These are phyloP conservation scores for Alosa sapidissima DNA, from an alignment of 2,797 vertebrate species.

Conservation along the genomic window DNA sequence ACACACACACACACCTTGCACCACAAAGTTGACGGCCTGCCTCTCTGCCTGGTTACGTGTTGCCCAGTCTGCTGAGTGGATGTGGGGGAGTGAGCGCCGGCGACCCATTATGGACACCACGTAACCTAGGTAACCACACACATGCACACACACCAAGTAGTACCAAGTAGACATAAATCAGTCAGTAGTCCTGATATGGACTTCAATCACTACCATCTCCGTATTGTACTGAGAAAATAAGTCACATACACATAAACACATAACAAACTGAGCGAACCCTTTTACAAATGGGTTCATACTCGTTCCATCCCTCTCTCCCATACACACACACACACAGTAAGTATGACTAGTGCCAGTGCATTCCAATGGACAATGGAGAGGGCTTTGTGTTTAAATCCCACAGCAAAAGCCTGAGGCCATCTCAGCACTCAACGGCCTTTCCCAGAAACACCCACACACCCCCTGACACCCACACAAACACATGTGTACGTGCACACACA, in stretches of 20 bases:
- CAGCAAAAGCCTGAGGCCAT: conserved; percentile 65
- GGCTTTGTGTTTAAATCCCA: conserved; percentile 74
- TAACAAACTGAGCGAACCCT: background rate
- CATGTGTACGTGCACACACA: conserved; percentile 41
- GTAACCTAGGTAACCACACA: conserved; percentile 72
- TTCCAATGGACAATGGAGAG: conserved; percentile 64
- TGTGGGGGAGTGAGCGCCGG: conserved; percentile 79
- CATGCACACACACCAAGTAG: conserved; percentile 28
- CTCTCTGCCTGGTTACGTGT: conserved; percentile 87
- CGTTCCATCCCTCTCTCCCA: conserved; percentile 25
- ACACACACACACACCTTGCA: conserved; percentile 81
- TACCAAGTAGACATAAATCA: conserved; percentile 23
- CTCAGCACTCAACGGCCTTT: conserved; percentile 61
- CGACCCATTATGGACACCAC: conserved; percentile 89
- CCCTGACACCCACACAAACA: conserved; percentile 32
- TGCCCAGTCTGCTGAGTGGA: conserved; percentile 75
- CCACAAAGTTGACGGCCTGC: conserved; percentile 93
- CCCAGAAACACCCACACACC: conserved; percentile 56
- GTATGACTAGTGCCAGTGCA: conserved; percentile 41
- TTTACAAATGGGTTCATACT: background rate
- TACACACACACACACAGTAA: conserved; percentile 44
- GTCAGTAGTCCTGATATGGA: background rate
- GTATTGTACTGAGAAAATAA: background rate
- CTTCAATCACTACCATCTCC: background rate
- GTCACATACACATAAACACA: background rate